phyloP scores from a whole-genome alignment of 92 coral and sea anemone genomes.

The Bergia sp. region DNA sequence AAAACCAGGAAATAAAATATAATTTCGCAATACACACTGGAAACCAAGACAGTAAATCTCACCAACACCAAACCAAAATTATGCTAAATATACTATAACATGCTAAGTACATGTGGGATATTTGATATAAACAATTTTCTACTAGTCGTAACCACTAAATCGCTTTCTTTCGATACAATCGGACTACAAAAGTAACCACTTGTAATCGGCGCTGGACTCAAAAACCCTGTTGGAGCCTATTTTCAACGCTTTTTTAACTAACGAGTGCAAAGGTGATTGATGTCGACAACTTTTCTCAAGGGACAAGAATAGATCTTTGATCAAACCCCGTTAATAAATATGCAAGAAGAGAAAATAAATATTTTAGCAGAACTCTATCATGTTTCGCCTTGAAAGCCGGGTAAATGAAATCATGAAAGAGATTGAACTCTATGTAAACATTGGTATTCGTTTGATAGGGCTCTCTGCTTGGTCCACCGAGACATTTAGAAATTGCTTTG shows the following conservation, averaged over 20 bases:
- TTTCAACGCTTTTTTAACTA: background rate
- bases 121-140: slow-evolving; percentile 21
- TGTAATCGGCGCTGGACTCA: slow-evolving; percentile 18
- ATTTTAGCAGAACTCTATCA: slow-evolving; percentile 53
- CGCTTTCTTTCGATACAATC: slow-evolving; percentile 34
- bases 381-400: slow-evolving; percentile 50
- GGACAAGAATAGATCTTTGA: slow-evolving; percentile 59
- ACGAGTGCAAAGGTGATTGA: background rate
- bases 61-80: background rate
- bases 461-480: slow-evolving; percentile 63
- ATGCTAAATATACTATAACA: slow-evolving; percentile 21
- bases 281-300: slow-evolving; percentile 23
- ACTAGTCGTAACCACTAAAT: slow-evolving; percentile 30
- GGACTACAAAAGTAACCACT: slow-evolving; percentile 10
- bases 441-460: slow-evolving; percentile 65
- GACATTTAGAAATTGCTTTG: slow-evolving; percentile 96
- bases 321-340: slow-evolving; percentile 74
- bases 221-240: background rate
- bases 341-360: slow-evolving; percentile 79
- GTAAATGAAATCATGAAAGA: slow-evolving; percentile 34
- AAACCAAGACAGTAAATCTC: slow-evolving; percentile 24
- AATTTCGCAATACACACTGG: slow-evolving; percentile 6
- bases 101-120: slow-evolving; percentile 34
- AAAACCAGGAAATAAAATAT: slow-evolving; percentile 8
- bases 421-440: slow-evolving; percentile 72